Evolutionary conservation across 2,113 vertebrate species (phyloP).

Genomic region (Pelodiscus sinensis): DNA sequence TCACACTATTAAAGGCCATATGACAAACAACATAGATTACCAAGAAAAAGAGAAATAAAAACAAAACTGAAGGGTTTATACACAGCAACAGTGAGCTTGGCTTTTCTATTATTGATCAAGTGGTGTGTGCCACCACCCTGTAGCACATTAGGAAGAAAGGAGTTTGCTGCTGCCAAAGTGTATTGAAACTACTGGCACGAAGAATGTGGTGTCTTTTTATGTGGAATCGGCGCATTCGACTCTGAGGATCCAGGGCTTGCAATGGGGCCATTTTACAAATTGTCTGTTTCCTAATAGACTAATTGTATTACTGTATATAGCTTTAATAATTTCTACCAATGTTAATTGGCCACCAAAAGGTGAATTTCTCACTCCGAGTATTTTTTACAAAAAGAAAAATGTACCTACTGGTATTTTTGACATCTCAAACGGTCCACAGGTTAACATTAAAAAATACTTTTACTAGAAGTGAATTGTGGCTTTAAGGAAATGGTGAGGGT

Average conservation of each 20-base stretch:
- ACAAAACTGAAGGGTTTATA: background rate
- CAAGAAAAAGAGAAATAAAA: background rate
- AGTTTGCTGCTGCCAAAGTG: background rate
- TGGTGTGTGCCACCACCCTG: background rate
- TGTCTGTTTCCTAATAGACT: background rate
- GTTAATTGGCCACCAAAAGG: background rate
- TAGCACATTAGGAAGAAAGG: background rate
- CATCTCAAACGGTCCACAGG: background rate
- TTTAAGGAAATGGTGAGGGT: background rate
- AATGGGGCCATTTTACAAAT: background rate
- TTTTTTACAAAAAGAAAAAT: background rate
- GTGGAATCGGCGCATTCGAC: background rate
- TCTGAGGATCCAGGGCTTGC: background rate
- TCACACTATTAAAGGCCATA: background rate
- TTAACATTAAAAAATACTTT: background rate
- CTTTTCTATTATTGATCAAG: background rate
- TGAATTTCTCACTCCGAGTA: background rate
- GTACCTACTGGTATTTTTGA: constrained; percentile 31
- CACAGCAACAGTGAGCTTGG: background rate
- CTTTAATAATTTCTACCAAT: background rate
- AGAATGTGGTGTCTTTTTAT: background rate
- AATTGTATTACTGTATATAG: background rate
- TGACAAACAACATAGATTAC: background rate
- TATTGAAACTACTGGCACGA: background rate
- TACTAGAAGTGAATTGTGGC: background rate